Evolutionary conservation across 1,140 invertebrate genomes (phyloP).

Genomic region (Ladona fulva): DNA sequence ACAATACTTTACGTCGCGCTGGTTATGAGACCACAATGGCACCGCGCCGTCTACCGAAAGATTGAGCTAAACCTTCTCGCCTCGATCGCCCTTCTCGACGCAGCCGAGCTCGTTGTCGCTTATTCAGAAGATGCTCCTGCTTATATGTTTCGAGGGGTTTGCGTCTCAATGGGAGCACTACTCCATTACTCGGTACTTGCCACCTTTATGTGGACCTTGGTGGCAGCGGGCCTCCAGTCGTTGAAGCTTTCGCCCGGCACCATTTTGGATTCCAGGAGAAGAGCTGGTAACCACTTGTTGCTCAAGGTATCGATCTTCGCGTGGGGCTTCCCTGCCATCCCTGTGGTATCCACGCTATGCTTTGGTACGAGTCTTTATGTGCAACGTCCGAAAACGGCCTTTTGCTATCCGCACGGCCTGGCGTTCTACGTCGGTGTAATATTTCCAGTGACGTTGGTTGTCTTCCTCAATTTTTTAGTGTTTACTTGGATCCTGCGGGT

Average conservation of each 20-base stretch:
- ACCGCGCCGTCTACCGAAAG: conserved; percentile 48
- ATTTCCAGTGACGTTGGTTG: conserved; percentile 43
- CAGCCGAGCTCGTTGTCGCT: conserved; percentile 44
- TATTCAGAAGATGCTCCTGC: conserved; percentile 24
- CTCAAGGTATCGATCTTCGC: conserved; percentile 39
- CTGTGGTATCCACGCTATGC: conserved; percentile 38
- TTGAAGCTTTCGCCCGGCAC: conserved; percentile 42
- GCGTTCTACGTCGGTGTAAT: conserved; percentile 45
- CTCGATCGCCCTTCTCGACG: conserved; percentile 45
- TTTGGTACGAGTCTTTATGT: conserved; percentile 42
- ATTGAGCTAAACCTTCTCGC: conserved; percentile 48
- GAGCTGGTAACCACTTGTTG: conserved; percentile 34
- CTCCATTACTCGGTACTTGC: conserved; percentile 52
- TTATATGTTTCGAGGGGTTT: conserved; percentile 26
- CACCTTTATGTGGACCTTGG: conserved; percentile 55
- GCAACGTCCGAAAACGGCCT: conserved; percentile 24
- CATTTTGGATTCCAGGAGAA: not conserved
- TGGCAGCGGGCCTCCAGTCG: conserved; percentile 52
- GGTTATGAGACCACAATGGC: conserved; percentile 48
- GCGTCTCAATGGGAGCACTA: conserved; percentile 41
- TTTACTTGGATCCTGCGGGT: conserved; percentile 46
- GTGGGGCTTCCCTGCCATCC: conserved; percentile 44
- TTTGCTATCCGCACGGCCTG: conserved; percentile 30
- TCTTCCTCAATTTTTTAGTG: conserved; percentile 43
- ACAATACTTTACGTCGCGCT: conserved; percentile 38